Conservation (phyloP, 2,113 vertebrate genomes). For the Strix uralensis region DNA sequence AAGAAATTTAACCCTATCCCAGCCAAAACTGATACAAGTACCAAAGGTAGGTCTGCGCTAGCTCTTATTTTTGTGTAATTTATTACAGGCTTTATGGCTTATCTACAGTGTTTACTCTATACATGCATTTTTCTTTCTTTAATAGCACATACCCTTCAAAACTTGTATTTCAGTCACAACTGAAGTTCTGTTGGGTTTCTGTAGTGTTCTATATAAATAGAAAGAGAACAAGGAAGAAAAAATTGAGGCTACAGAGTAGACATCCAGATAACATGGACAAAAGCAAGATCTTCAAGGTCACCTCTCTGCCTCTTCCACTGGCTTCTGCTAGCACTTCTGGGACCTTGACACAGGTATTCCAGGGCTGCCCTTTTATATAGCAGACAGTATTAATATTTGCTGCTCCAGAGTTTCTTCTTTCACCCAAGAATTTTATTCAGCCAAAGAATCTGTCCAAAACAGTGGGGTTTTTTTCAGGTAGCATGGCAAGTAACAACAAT, state of each 20-base stretch:
- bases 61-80: not conserved
- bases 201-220: not conserved
- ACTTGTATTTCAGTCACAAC: not conserved
- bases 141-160: not conserved
- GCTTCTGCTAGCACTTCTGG: not conserved
- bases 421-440: not conserved
- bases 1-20: not conserved
- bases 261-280: not conserved
- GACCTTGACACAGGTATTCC: not conserved
- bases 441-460: not conserved
- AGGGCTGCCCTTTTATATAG: not conserved
- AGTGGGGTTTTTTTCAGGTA: not conserved
- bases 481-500: not conserved
- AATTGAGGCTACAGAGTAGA: not conserved
- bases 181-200: not conserved
- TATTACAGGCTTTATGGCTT: not conserved
- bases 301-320: not conserved
- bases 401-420: not conserved
- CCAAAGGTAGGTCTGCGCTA: not conserved
- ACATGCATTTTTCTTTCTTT: not conserved
- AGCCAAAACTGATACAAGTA: not conserved
- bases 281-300: not conserved
- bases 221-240: not conserved
- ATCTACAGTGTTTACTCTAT: not conserved
- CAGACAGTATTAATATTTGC: not conserved